Percentiles rank a stretch among this genome's conserved stretches.
Conservation (phyloP, 35 echinoderm and acorn worm species). For the Stichopus chloronotus region DNA sequence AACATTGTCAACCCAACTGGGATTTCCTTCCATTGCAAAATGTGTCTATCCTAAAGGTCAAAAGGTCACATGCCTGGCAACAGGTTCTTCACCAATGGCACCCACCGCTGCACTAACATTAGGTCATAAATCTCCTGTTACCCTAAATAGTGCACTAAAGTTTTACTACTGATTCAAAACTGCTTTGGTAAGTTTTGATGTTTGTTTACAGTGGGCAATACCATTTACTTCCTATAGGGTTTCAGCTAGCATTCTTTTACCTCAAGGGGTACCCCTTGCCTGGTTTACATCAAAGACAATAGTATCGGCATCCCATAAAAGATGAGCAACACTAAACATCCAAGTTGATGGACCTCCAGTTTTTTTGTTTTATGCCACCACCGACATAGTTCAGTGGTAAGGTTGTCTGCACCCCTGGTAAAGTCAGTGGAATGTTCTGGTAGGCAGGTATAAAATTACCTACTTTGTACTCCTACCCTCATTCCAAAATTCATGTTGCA, state of each 20-base stretch:
- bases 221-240: background rate
- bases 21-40: no score
- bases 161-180: constrained; percentile 40
- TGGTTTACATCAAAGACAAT: constrained; percentile 25
- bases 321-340: constrained; percentile 20
- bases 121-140: constrained; percentile 21
- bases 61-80: constrained; percentile 39
- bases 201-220: constrained; percentile 30
- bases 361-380: background rate
- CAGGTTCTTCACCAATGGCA: constrained; percentile 22
- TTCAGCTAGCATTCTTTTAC: background rate
- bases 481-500: no score
- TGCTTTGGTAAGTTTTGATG: constrained; percentile 30
- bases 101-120: background rate
- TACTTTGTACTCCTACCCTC: no score
- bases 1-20: no score
- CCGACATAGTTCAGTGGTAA: constrained; percentile 29
- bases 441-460: background rate
- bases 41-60: background rate
- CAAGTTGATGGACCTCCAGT: constrained; percentile 17
- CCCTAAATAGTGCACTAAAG: constrained; percentile 37
- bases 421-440: background rate
- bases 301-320: background rate
- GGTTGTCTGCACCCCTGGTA: background rate
- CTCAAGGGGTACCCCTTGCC: background rate